phyloP scores from a whole-genome alignment of 2,888 invertebrate genomes.

The Saturnia pavonia region DNA sequence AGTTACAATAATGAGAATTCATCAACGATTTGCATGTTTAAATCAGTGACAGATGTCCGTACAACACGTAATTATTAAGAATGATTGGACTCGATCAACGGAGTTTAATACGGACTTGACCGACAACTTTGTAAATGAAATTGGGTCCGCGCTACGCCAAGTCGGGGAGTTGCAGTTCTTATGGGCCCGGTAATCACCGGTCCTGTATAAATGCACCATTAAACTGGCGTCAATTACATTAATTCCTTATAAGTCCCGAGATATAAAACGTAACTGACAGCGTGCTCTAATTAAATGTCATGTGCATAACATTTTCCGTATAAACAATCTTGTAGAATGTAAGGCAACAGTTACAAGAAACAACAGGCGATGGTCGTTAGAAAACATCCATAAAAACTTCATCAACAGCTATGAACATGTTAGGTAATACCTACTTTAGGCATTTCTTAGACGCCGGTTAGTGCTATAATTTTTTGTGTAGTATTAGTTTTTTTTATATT shows the following conservation, averaged over 20 bases:
- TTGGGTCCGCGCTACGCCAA: slow-evolving; percentile 63
- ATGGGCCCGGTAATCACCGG: slow-evolving; percentile 65
- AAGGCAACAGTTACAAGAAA: slow-evolving; percentile 46
- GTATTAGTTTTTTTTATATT: neutral
- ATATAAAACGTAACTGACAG: slow-evolving; percentile 57
- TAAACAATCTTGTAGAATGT: slow-evolving; percentile 63
- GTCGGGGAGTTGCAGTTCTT: slow-evolving; percentile 69
- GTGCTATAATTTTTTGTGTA: neutral
- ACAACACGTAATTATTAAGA: slow-evolving; percentile 59
- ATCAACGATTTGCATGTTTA: slow-evolving; percentile 35
- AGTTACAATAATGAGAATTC: neutral
- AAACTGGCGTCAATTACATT: slow-evolving; percentile 76
- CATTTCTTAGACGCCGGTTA: slow-evolving; percentile 2
- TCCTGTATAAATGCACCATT: slow-evolving; percentile 70
- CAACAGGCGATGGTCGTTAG: slow-evolving; percentile 44
- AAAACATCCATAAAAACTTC: slow-evolving; percentile 45
- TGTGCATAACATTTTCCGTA: slow-evolving; percentile 62
- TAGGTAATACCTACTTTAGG: neutral
- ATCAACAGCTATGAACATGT: slow-evolving; percentile 24
- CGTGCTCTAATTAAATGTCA: slow-evolving; percentile 68
- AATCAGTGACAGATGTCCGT: slow-evolving; percentile 55
- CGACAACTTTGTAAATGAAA: slow-evolving; percentile 78
- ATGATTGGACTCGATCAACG: slow-evolving; percentile 42
- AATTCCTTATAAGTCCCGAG: slow-evolving; percentile 67
- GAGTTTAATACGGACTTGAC: slow-evolving; percentile 67